Percentiles rank a stretch among this genome's conserved stretches.
These are phyloP conservation scores for Palythoa heliodiscus DNA, from an alignment of 92 coral and sea anemone genomes.

Conservation along the genomic window DNA sequence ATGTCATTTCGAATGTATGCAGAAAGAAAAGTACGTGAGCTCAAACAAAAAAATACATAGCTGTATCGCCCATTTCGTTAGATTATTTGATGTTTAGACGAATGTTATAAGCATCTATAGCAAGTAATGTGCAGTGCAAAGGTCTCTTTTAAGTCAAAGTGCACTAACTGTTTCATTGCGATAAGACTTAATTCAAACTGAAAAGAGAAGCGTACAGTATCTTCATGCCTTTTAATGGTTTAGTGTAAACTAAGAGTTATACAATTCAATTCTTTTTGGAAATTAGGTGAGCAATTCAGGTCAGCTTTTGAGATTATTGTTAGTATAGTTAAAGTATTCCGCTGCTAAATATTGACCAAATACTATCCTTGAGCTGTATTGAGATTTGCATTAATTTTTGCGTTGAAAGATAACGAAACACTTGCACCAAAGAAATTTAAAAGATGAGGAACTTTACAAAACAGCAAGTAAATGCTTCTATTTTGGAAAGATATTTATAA, in stretches of 20 bases:
- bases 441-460: neutral
- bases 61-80: too few species aligned
- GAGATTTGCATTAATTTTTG: neutral
- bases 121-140: too few species aligned
- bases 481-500: neutral
- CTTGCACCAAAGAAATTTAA: neutral
- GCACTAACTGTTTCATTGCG: constrained; percentile 10
- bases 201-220: neutral
- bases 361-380: neutral
- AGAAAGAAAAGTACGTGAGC: neutral
- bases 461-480: neutral
- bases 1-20: neutral
- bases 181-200: neutral
- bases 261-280: neutral
- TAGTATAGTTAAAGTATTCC: neutral
- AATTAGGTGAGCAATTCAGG: neutral
- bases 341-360: neutral
- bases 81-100: too few species aligned
- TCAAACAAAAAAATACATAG: neutral
- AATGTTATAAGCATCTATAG: too few species aligned
- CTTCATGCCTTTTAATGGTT: too few species aligned
- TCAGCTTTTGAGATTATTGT: neutral
- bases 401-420: constrained; percentile 9
- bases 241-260: neutral
- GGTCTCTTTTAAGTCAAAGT: neutral